Conservation (phyloP, 2,113 vertebrate genomes). For the Mirounga angustirostris region DNA sequence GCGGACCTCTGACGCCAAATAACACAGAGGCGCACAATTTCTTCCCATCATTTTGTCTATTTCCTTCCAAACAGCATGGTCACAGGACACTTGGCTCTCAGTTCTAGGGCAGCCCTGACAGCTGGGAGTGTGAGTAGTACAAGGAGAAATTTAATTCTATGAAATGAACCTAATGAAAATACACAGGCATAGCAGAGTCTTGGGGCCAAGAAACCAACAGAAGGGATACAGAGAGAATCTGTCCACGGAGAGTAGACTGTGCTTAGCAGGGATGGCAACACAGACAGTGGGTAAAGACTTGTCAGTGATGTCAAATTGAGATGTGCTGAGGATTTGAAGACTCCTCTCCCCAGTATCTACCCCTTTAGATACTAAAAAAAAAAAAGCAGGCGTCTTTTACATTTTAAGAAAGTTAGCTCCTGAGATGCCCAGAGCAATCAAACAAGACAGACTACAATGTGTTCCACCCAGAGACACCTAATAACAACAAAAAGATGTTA, state of each 20-base stretch:
- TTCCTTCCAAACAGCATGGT: not conserved
- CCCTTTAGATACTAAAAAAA: not conserved
- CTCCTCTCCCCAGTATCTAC: not conserved
- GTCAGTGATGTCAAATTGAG: not conserved
- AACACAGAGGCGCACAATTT: not conserved
- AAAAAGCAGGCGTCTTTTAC: not conserved
- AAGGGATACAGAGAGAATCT: not conserved
- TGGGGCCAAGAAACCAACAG: not conserved
- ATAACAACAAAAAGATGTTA: not conserved
- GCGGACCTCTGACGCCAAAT: not conserved
- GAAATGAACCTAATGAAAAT: not conserved
- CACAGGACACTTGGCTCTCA: not conserved
- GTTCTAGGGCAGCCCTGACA: not conserved
- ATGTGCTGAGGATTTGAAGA: not conserved
- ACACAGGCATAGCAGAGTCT: not conserved
- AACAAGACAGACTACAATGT: not conserved
- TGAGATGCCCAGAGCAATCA: not conserved
- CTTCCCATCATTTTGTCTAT: not conserved
- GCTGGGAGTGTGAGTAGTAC: not conserved
- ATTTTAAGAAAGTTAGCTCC: not conserved
- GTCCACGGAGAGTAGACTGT: too few relatives aligned
- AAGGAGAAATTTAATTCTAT: not conserved
- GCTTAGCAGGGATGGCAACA: not conserved
- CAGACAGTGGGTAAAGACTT: not conserved
- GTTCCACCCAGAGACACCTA: not conserved